Evolutionary conservation across 1,140 invertebrate genomes (phyloP).

Genomic region (Aporrectodea caliginosa): DNA sequence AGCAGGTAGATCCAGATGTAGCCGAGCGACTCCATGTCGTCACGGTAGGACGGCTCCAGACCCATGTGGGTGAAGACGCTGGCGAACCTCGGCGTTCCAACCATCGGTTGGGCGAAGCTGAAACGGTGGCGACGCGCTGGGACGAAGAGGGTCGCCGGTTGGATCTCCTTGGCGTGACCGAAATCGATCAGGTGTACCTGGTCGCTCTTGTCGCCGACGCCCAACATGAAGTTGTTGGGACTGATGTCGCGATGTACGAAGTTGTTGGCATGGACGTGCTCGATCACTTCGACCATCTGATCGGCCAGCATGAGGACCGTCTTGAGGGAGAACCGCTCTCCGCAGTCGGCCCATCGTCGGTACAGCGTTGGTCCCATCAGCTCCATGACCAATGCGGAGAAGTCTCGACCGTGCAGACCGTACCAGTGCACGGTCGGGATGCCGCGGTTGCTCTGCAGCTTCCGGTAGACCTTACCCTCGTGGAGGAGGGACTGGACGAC

Average conservation of each 20-base stretch:
- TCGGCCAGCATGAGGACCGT: conserved; percentile 79
- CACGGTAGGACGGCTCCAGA: conserved; percentile 11
- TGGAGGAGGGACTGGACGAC: conserved; percentile 21
- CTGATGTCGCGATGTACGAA: conserved; percentile 40
- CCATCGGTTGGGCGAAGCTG: not conserved
- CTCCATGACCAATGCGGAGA: conserved; percentile 37
- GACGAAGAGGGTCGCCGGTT: conserved; percentile 16
- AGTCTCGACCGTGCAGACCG: conserved; percentile 26
- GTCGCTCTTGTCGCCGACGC: conserved; percentile 19
- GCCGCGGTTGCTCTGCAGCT: conserved; percentile 20
- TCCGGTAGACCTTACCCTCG: conserved; percentile 34
- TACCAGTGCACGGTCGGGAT: conserved; percentile 27
- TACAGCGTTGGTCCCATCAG: conserved; percentile 38
- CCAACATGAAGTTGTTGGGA: conserved; percentile 36
- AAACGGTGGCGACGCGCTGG: not conserved
- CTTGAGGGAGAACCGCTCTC: conserved; percentile 39
- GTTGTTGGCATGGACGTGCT: conserved; percentile 72
- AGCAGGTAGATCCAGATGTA: conserved; percentile 30
- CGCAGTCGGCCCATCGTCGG: conserved; percentile 37
- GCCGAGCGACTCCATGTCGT: conserved; percentile 32
- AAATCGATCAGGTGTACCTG: conserved; percentile 58
- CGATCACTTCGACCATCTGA: conserved; percentile 70
- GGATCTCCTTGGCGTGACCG: conserved; percentile 58
- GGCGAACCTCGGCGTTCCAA: conserved; percentile 30
- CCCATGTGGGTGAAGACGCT: conserved; percentile 29